Conservation (phyloP, 1,140 invertebrate species). For the Bombus consobrinus region DNA sequence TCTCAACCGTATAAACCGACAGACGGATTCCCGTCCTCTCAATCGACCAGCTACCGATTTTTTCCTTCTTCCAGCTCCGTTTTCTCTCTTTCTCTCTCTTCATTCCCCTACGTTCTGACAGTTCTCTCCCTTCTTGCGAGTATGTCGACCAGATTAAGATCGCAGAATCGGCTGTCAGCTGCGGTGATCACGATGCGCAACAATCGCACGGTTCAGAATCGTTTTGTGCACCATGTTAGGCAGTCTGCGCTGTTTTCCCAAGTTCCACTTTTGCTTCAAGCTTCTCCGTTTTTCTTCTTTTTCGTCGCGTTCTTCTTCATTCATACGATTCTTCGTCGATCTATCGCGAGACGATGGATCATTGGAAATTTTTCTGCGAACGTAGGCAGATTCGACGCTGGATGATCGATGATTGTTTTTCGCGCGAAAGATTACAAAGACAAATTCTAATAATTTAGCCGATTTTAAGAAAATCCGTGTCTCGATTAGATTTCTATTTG, state of each 20-base stretch:
- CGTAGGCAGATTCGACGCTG: no score
- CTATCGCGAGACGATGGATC: neutral
- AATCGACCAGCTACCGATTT: slow-evolving; percentile 69
- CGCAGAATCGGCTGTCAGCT: slow-evolving; percentile 73
- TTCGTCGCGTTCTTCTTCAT: neutral
- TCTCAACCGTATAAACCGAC: slow-evolving; percentile 60
- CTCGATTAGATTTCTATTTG: no score
- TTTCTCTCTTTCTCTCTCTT: slow-evolving; percentile 37
- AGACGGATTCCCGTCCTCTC: slow-evolving; percentile 67
- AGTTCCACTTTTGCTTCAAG: neutral
- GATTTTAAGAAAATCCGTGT: no score
- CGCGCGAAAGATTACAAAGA: no score
- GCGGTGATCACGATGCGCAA: slow-evolving; percentile 53
- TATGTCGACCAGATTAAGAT: slow-evolving; percentile 72
- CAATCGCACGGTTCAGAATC: slow-evolving; percentile 43
- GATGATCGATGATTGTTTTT: accelerated
- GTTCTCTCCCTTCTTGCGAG: slow-evolving; percentile 62
- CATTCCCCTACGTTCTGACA: slow-evolving; percentile 1
- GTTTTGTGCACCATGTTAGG: slow-evolving; percentile 40
- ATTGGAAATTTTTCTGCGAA: neutral
- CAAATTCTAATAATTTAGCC: no score
- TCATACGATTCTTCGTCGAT: slow-evolving; percentile 6
- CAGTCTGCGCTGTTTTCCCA: slow-evolving; percentile 3
- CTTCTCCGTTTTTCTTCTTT: neutral
- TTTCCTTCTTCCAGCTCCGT: slow-evolving; percentile 44